Evolutionary conservation across 2,797 vertebrate species (phyloP).

Genomic region (Sardinella longiceps): DNA sequence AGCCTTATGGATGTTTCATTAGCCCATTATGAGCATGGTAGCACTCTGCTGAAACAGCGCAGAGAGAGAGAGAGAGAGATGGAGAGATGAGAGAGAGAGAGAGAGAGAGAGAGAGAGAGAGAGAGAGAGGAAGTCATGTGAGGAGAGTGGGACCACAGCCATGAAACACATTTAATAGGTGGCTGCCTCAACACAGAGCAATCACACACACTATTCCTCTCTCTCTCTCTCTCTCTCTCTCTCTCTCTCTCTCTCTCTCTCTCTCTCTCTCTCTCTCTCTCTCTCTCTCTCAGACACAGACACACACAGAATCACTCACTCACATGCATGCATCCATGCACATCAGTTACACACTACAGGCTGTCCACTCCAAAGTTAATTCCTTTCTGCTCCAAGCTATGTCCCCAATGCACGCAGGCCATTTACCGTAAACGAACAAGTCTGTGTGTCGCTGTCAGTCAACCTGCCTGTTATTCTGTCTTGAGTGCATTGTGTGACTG

Average conservation of each 20-base stretch:
- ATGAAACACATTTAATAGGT: slow-evolving; percentile 33
- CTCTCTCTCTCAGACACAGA: not conserved
- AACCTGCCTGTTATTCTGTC: not conserved
- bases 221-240: not conserved
- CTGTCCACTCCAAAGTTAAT: not conserved
- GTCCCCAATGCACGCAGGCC: not conserved
- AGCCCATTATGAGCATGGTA: slow-evolving; percentile 33
- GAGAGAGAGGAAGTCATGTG: slow-evolving; percentile 19
- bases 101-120: not conserved
- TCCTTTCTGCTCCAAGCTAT: not conserved
- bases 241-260: not conserved
- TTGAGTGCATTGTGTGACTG: not conserved
- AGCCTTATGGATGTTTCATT: slow-evolving; percentile 26
- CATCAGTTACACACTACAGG: not conserved
- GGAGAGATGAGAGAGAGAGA: slow-evolving; percentile 28
- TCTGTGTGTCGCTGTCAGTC: not conserved
- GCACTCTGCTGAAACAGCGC: not conserved
- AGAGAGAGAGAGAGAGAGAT: not conserved
- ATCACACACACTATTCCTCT: not conserved
- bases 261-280: not conserved
- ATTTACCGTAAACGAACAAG: not conserved
- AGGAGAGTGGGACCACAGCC: slow-evolving; percentile 36
- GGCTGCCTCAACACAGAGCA: slow-evolving; percentile 23
- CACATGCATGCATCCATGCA: not conserved
- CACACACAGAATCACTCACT: not conserved